Evolutionary conservation across 2,888 invertebrate species (phyloP), one percentile per base, ranked within the genome.

Genomic region (Phengaris arion): DNA sequence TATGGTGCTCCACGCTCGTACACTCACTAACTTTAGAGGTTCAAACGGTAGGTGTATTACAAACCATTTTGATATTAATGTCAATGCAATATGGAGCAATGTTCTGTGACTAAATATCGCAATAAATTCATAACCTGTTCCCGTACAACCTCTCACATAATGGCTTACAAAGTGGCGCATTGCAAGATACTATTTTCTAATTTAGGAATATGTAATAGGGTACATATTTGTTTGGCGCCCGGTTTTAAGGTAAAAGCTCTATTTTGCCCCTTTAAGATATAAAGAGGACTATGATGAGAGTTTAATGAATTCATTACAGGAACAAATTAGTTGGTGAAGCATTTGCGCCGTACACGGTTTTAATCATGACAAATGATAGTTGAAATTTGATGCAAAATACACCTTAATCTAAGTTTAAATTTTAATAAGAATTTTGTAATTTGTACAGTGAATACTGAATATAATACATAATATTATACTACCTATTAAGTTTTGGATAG

Each of bases 51-150:
- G 57, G 55, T 70, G 22, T 57, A 57, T 74, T 74, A 76, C 76
- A 77, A 76, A 78, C 77, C 57, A 79, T 77, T 78, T 46, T 79
- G 76, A 77, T 78, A 75, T 77, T 74, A 79, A 79, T 64, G 55
- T 52, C 77, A 68, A 69, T 68, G 69, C n/a, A 73, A 75, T 74
- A 79, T 76, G 68, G 79, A 74, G 45, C 68, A 77, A 74, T 78
- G 77, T 79, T 68, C 76, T 76, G 59, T 79, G 76, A 74, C 69
- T 68, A 74, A 72, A 76, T 76, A 77, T 77, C 72, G 76, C 45
- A 74, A 55, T 75, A 70, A 55, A 75, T 75, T 75, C 75, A 75
- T 75, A 75, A 75, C 75, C 57, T 75, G 70, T 57, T 70, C 69
- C 57, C 75, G 69, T 75, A 75, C 75, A 75, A 75, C 55, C 75